Conservation (phyloP, 2,888 invertebrate genomes). For the Drosophila anomalata region DNA sequence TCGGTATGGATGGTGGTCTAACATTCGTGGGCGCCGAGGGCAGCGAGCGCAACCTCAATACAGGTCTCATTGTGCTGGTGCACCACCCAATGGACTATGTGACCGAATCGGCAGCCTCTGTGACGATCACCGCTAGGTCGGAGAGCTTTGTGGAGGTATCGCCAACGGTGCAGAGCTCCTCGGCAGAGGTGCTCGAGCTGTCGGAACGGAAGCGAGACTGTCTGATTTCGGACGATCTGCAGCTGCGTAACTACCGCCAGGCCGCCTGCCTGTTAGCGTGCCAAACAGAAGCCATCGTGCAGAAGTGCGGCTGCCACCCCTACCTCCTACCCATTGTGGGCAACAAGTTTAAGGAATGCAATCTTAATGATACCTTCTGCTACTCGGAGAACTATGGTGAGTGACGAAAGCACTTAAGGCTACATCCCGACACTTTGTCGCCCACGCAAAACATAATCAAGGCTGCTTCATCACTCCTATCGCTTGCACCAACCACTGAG, state of each 20-base stretch:
- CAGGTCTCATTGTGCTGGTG: constrained; percentile 81
- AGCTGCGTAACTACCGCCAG: constrained; percentile 79
- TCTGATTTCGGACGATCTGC: constrained; percentile 79
- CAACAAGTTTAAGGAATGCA: constrained; percentile 76
- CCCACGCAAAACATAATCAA: not conserved
- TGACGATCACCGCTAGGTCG: constrained; percentile 80
- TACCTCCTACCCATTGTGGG: constrained; percentile 79
- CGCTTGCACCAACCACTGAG: not conserved
- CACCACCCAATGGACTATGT: constrained; percentile 83
- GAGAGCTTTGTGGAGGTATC: constrained; percentile 83
- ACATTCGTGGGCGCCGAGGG: constrained; percentile 82
- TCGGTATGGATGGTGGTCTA: constrained; percentile 82
- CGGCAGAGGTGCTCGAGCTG: constrained; percentile 81
- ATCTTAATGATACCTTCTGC: constrained; percentile 80
- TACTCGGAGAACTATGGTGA: constrained; percentile 80
- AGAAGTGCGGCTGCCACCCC: constrained; percentile 82
- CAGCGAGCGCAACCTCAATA: constrained; percentile 80
- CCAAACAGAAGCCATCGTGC: constrained; percentile 75
- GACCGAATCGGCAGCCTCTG: constrained; percentile 80
- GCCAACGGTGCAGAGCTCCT: constrained; percentile 81
- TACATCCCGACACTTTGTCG: not conserved
- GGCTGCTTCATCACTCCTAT: not conserved
- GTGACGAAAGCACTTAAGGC: constrained; percentile 17
- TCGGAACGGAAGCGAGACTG: constrained; percentile 81
- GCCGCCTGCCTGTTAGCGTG: constrained; percentile 81